Percentiles rank a stretch among this genome's conserved stretches.
These are phyloP conservation scores for Apantesis nais DNA, from an alignment of 2,888 invertebrate genomes.

Conservation along the genomic window DNA sequence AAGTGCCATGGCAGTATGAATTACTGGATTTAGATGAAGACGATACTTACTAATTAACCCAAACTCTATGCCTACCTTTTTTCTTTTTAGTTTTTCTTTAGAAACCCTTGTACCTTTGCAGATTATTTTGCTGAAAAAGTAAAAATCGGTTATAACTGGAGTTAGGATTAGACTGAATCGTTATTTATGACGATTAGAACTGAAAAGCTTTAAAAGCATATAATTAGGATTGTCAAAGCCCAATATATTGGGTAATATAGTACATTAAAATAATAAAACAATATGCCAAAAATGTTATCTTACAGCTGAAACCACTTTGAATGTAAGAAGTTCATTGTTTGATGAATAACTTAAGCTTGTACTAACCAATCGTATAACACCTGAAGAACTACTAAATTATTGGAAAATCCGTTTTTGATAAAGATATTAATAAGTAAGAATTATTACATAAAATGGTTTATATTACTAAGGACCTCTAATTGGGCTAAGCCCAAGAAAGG, in stretches of 20 bases:
- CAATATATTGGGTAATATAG: neutral
- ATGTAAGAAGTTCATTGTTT: neutral
- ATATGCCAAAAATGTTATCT: neutral
- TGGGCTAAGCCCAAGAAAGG: neutral
- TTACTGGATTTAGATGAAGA: neutral
- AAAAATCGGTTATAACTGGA: neutral
- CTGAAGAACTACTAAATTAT: neutral
- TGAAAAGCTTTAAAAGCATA: slow-evolving; percentile 3
- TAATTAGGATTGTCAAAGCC: neutral
- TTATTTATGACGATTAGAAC: neutral
- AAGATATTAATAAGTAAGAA: neutral
- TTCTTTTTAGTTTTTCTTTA: neutral
- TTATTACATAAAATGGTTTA: neutral
- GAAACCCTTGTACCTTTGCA: neutral
- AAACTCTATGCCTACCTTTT: neutral
- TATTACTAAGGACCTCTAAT: neutral
- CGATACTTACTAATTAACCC: neutral
- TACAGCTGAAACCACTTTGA: neutral
- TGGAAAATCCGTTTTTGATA: neutral
- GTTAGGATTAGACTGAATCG: slow-evolving; percentile 2
- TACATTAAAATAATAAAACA: neutral
- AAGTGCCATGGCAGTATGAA: slow-evolving; percentile 13
- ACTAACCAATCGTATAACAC: neutral
- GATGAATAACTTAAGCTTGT: neutral
- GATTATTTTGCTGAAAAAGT: neutral